Evolutionary conservation across 2,113 vertebrate genomes (phyloP), one percentile per base, ranked within the genome.

Genomic region (Cricetomys ansorgei): DNA sequence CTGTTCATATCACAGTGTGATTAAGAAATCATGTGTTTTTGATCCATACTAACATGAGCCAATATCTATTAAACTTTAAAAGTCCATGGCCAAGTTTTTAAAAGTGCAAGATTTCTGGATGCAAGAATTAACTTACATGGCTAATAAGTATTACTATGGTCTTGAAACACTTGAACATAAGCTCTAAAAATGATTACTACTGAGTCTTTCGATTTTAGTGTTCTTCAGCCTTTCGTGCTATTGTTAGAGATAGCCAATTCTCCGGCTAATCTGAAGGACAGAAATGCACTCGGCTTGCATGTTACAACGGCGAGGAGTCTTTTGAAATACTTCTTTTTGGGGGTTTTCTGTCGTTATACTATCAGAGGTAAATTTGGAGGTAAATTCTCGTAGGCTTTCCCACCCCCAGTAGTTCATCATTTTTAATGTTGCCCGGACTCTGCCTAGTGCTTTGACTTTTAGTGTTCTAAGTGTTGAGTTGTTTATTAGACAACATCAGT

Each of bases 91-190:
- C 64, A 70, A 19, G 57, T 65, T 67, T 94, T 96, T 86, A 50
- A 7, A 83, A 89, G n/a, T 85, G 12, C 5, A 69, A 29, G 21
- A 55, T 96, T 94, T 94, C 0, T 65, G 25, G 19, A 80, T 92
- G 86, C 59, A 89, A 76, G 29, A 94, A 55, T 64, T 89, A 79
- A 95, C 83, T 89, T 89, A 62, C 93, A 23, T 90, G 91, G 57
- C 4, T 70, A 69, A 21, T 50, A 17, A 48, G 0, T 62, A 57
- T n/a, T 43, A 34, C 79, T 45, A 27, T 91, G 34, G 76, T 37
- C 55, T 43, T 81, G 59, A 72, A 81, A 7, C 23, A 57, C 64
- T 84, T 11, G 65, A 84, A 13, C 12, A 43, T 84, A 57, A 70
- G 53, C 21, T 81, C 23, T 31, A 83, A 83, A 89, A 89, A 45